phyloP scores from a whole-genome alignment of 1,140 invertebrate species.

The Parapsyche elsis region DNA sequence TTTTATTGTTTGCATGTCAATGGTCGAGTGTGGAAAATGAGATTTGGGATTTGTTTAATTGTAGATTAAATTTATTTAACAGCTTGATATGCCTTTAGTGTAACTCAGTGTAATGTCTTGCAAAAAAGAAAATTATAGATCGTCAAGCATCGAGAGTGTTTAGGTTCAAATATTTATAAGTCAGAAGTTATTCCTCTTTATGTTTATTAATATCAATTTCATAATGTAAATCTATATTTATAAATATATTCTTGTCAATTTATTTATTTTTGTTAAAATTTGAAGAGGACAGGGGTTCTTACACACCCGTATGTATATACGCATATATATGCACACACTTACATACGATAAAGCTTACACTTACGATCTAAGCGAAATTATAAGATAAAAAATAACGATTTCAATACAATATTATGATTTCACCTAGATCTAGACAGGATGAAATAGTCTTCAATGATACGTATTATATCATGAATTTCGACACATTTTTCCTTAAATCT shows the following conservation, averaged over 20 bases:
- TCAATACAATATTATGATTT: not conserved
- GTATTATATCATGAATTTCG: not conserved
- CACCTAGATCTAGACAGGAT: not conserved
- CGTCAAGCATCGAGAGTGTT: no score
- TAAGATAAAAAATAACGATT: conserved; percentile 33
- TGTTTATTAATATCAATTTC: conserved; percentile 40
- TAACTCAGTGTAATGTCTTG: no score
- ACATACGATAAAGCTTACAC: conserved; percentile 38
- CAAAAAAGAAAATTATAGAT: no score
- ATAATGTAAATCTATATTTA: conserved; percentile 44
- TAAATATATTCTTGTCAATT: conserved; percentile 37
- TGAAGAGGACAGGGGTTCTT: not conserved
- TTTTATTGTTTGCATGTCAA: no score
- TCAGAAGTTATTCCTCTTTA: not conserved
- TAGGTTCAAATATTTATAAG: not conserved
- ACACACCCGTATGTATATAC: not conserved
- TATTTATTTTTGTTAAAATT: conserved; percentile 1
- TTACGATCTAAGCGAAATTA: conserved; percentile 35
- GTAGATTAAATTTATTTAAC: no score
- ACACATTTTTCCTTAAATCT: not conserved
- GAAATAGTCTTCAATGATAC: not conserved
- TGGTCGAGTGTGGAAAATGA: no score
- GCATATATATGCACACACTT: not conserved
- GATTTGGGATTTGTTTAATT: no score
- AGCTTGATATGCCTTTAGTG: no score